Evolutionary conservation across 2,113 vertebrate genomes (phyloP).

Genomic region (Pheucticus melanocephalus): DNA sequence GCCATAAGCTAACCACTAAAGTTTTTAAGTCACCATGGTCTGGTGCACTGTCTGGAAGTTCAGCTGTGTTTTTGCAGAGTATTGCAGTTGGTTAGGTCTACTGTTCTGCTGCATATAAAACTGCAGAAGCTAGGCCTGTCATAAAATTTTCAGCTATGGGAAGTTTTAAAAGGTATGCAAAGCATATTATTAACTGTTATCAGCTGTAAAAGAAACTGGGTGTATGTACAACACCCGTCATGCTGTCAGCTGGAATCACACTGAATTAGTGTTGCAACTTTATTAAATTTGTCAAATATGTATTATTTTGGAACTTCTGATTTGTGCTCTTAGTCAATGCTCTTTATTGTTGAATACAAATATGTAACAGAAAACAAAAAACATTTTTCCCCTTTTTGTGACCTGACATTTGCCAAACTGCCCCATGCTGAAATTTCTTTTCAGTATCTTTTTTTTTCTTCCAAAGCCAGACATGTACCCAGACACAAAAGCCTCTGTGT

Average conservation of each 20-base stretch:
- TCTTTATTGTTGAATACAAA: constrained; percentile 75
- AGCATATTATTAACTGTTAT: not conserved
- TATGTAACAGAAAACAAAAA: constrained; percentile 86
- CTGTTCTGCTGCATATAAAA: not conserved
- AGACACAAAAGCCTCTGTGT: constrained; percentile 82
- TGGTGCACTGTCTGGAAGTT: constrained; percentile 27
- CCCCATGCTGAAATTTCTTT: constrained; percentile 89
- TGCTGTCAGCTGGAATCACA: constrained; percentile 42
- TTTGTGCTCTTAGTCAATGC: constrained; percentile 76
- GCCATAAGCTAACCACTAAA: not conserved
- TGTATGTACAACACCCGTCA: not conserved
- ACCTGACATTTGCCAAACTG: constrained; percentile 91
- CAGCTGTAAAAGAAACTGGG: not conserved
- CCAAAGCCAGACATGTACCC: constrained; percentile 80
- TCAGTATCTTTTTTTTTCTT: constrained; percentile 82
- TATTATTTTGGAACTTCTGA: constrained; percentile 68
- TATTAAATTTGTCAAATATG: constrained; percentile 66
- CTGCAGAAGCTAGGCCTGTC: not conserved
- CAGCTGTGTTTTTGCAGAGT: constrained; percentile 15
- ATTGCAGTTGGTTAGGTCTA: not conserved
- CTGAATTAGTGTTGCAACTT: constrained; percentile 39
- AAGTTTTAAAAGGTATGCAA: not conserved
- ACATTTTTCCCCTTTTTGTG: constrained; percentile 81
- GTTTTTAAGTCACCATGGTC: constrained; percentile 23
- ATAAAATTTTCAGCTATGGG: not conserved